Conservation (phyloP, 1,140 invertebrate species). For the Leptinotarsa texana region DNA sequence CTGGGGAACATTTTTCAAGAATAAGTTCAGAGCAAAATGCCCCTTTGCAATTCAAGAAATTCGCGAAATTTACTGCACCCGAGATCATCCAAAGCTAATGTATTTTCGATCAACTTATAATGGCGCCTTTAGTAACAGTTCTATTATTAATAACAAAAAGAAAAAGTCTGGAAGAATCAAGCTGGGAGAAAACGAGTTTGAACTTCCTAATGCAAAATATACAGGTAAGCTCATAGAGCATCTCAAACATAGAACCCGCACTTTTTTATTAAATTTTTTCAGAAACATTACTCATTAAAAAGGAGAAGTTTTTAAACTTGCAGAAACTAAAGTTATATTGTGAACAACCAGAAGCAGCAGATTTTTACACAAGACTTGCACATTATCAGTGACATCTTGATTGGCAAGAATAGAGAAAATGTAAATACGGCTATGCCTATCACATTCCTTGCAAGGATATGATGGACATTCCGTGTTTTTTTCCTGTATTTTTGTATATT, state of each 20-base stretch:
- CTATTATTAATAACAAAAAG: too few species aligned
- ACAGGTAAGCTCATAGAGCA: conserved; percentile 2
- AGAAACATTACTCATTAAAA: conserved; percentile 2
- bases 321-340: background rate
- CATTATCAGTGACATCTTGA: background rate
- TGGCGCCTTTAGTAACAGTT: too few species aligned
- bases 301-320: conserved; percentile 1
- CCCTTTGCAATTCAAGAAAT: too few species aligned
- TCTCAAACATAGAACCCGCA: background rate
- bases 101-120: too few species aligned
- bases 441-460: too few species aligned
- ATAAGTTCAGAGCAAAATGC: too few species aligned
- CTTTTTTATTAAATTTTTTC: background rate
- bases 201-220: conserved; percentile 5
- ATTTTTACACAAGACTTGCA: conserved; percentile 7
- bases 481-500: too few species aligned
- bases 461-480: too few species aligned
- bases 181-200: background rate
- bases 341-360: conserved; percentile 3
- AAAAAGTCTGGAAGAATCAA: background rate
- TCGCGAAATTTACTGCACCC: too few species aligned
- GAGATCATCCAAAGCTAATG: too few species aligned
- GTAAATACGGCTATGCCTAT: background rate
- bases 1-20: too few species aligned
- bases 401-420: conserved; percentile 3